Evolutionary conservation across 2,888 invertebrate species (phyloP).

Genomic region (Megamerina dolium): DNA sequence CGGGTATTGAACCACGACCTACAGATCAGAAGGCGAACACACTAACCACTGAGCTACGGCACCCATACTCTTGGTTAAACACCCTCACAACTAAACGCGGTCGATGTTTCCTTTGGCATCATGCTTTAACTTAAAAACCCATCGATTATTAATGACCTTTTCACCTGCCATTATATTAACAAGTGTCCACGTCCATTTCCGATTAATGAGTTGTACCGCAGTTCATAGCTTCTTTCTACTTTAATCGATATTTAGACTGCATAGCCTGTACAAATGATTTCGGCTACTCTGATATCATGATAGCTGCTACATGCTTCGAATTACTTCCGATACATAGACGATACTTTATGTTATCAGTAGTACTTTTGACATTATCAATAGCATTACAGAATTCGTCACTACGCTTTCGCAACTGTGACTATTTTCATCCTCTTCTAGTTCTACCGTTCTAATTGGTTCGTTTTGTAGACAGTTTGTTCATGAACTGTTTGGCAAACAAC

Average conservation of each 20-base stretch:
- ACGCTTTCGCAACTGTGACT: no score
- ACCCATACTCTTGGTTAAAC: no score
- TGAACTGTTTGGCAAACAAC: neutral
- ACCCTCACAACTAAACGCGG: no score
- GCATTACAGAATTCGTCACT: no score
- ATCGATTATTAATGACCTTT: conserved; percentile 10
- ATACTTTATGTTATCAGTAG: neutral
- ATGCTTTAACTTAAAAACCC: conserved; percentile 13
- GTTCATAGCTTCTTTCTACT: neutral
- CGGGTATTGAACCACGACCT: no score
- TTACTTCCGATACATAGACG: conserved; percentile 7
- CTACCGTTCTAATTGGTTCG: no score
- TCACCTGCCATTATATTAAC: neutral
- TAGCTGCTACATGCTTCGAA: conserved; percentile 4
- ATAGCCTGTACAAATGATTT: neutral
- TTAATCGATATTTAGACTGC: neutral
- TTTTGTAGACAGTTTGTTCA: neutral
- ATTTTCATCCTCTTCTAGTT: no score
- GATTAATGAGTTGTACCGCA: neutral
- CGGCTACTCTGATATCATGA: neutral
- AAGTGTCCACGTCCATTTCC: conserved; percentile 8
- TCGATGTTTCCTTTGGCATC: conserved; percentile 4
- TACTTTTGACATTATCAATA: no score
- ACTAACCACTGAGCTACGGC: no score
- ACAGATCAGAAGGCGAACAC: no score